phyloP scores from a whole-genome alignment of 2,888 invertebrate species.

The Furcula furcula region DNA sequence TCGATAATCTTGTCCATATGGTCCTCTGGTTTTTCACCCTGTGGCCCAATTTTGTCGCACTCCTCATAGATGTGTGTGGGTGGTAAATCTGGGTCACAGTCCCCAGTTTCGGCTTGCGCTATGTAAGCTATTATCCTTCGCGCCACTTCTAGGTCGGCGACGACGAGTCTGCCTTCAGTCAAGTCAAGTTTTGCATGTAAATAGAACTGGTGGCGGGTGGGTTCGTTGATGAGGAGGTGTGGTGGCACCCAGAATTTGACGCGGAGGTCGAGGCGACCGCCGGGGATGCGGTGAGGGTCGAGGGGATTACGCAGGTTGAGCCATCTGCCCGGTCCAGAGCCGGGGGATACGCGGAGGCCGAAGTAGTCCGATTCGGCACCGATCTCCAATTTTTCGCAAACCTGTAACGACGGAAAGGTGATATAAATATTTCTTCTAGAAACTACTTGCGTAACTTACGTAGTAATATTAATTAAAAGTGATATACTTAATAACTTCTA shows the following conservation, averaged over 20 bases:
- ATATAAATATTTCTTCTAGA: not conserved
- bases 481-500: too few relatives aligned
- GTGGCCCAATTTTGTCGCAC: slow-evolving; percentile 83
- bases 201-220: slow-evolving; percentile 93
- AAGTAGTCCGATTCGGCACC: slow-evolving; percentile 94
- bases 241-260: slow-evolving; percentile 97
- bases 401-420: slow-evolving; percentile 80
- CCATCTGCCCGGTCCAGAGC: slow-evolving; percentile 89
- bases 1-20: slow-evolving; percentile 83
- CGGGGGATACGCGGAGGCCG: slow-evolving; percentile 85
- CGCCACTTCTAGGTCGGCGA: slow-evolving; percentile 85
- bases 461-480: too few relatives aligned
- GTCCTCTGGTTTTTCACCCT: slow-evolving; percentile 83
- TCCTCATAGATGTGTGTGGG: slow-evolving; percentile 84
- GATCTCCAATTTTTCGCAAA: slow-evolving; percentile 91
- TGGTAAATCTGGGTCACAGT: slow-evolving; percentile 83
- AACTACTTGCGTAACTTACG: too few relatives aligned
- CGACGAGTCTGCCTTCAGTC: slow-evolving; percentile 86
- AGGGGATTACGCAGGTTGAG: slow-evolving; percentile 92
- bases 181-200: slow-evolving; percentile 90
- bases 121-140: slow-evolving; percentile 88
- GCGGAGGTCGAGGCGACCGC: slow-evolving; percentile 85
- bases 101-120: slow-evolving; percentile 88
- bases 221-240: slow-evolving; percentile 91
- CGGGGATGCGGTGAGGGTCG: slow-evolving; percentile 86